A percentile compares a stretch with the other conserved stretches of the same genome.
These are phyloP conservation scores for Propsilocerus akamusi DNA, from an alignment of 1,140 invertebrate genomes.

Conservation along the genomic window DNA sequence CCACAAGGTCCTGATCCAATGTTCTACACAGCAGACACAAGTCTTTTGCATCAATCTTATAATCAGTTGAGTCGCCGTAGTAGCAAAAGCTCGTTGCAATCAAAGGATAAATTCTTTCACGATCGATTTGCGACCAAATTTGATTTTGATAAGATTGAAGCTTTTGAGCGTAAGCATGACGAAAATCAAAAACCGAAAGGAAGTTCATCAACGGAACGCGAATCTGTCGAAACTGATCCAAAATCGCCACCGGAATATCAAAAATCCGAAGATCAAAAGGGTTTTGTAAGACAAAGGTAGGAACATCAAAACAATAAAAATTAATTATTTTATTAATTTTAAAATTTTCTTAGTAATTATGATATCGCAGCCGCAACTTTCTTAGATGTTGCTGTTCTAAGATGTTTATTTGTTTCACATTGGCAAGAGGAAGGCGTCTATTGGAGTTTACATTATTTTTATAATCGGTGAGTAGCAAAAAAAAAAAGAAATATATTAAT, in stretches of 20 bases:
- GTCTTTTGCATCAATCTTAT: slow-evolving; percentile 29
- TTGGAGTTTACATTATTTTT: slow-evolving; percentile 90
- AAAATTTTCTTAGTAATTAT: slow-evolving; percentile 12
- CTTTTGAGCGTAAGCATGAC: not conserved
- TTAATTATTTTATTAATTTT: not conserved
- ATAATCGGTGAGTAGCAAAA: slow-evolving; percentile 46
- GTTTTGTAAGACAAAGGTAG: not conserved
- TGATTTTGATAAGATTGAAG: slow-evolving; percentile 20
- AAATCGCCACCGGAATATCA: slow-evolving; percentile 9
- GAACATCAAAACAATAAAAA: not conserved
- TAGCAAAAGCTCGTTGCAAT: slow-evolving; percentile 20
- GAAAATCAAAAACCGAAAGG: slow-evolving; percentile 32
- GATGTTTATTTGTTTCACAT: slow-evolving; percentile 90
- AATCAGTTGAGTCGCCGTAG: slow-evolving; percentile 14
- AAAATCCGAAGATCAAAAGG: slow-evolving; percentile 11
- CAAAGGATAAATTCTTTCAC: slow-evolving; percentile 14
- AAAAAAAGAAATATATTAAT: too few relatives aligned
- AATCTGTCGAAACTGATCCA: slow-evolving; percentile 25
- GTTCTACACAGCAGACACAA: slow-evolving; percentile 32
- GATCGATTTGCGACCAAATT: slow-evolving; percentile 19
- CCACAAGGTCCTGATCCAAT: slow-evolving; percentile 20
- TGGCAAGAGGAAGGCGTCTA: slow-evolving; percentile 97
- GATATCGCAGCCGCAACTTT: slow-evolving; percentile 81
- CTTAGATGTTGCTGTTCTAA: slow-evolving; percentile 84
- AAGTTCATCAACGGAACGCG: slow-evolving; percentile 32